phyloP scores from a whole-genome alignment of 2,113 vertebrate species.

The Hypomesus transpacificus region DNA sequence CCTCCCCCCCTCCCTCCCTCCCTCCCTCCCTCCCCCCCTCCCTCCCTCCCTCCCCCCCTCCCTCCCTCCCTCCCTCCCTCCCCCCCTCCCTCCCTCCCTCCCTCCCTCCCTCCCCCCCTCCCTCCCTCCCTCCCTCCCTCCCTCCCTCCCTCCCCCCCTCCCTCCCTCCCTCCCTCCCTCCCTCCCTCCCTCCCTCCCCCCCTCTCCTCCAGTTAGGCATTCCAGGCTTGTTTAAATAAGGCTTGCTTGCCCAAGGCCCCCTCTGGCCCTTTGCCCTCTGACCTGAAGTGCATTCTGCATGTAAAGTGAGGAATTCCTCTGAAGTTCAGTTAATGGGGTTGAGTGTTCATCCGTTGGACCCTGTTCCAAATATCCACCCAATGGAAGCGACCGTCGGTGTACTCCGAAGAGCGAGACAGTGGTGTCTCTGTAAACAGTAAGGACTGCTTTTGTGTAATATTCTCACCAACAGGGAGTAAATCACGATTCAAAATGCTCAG shows the following conservation, averaged over 20 bases:
- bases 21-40: slow-evolving; percentile 36
- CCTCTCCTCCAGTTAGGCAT: slow-evolving; percentile 69
- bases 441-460: too few relatives aligned
- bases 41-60: slow-evolving; percentile 26
- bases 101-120: too few relatives aligned
- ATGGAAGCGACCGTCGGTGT: slow-evolving; percentile 35
- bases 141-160: slow-evolving; percentile 15
- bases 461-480: too few relatives aligned
- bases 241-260: slow-evolving; percentile 79
- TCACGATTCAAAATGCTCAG: too few relatives aligned
- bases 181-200: slow-evolving; percentile 38
- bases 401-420: background rate
- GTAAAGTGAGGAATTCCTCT: slow-evolving; percentile 80
- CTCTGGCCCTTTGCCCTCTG: slow-evolving; percentile 87
- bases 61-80: too few relatives aligned
- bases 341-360: slow-evolving; percentile 50
- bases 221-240: slow-evolving; percentile 88
- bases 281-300: slow-evolving; percentile 80
- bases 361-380: slow-evolving; percentile 40
- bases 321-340: slow-evolving; percentile 71
- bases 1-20: too few relatives aligned
- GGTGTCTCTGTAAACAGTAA: background rate
- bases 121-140: too few relatives aligned
- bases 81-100: too few relatives aligned
- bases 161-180: slow-evolving; percentile 30